phyloP scores from a whole-genome alignment of 2,888 invertebrate species.

The Catocala nupta region DNA sequence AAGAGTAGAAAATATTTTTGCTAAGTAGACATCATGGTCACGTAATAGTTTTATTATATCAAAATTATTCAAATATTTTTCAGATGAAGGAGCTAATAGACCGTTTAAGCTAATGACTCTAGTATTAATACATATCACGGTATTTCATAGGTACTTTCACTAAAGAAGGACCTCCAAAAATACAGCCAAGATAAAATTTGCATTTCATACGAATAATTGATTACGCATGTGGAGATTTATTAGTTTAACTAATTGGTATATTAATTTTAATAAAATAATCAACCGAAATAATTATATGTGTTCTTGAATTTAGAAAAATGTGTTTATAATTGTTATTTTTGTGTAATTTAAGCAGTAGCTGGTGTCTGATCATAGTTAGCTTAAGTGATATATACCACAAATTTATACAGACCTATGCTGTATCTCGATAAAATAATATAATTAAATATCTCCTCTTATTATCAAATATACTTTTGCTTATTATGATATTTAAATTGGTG shows the following conservation, averaged over 20 bases:
- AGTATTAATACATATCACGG: not conserved
- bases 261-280: conserved; percentile 21
- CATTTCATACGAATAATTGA: conserved; percentile 21
- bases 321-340: conserved; percentile 9
- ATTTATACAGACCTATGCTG: too few species aligned
- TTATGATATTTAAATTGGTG: too few species aligned
- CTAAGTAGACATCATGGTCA: too few species aligned
- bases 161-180: not conserved
- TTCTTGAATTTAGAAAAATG: conserved; percentile 16
- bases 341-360: conserved; percentile 2
- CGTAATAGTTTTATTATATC: too few species aligned
- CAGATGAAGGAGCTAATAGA: not conserved
- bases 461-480: too few species aligned
- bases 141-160: conserved; percentile 27
- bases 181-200: conserved; percentile 16
- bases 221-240: conserved; percentile 25
- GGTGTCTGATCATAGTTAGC: not conserved
- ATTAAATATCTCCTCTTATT: too few species aligned
- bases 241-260: conserved; percentile 26
- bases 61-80: too few species aligned
- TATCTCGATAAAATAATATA: too few species aligned
- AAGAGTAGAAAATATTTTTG: too few species aligned
- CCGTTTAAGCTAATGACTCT: not conserved
- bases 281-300: conserved; percentile 9
- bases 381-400: too few species aligned